Base-by-base conservation (phyloP, 2,113 vertebrate genomes). In the Peromyscus leucopus region DNA sequence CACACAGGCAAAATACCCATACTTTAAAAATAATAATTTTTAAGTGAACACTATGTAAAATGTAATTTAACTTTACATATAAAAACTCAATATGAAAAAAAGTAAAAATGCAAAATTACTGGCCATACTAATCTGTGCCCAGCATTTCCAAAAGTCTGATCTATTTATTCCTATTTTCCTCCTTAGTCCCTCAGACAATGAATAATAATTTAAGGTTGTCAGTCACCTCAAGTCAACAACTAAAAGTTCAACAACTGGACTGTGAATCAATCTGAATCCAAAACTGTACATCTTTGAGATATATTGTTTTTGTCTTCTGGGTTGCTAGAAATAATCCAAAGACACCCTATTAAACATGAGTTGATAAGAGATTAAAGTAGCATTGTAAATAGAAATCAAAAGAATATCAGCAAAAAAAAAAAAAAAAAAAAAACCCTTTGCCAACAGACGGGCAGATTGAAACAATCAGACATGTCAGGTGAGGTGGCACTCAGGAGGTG, bases 161-260 rank as follows among this genome's bases (percentile, higher is more conserved):
- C 12, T 86, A 93, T 63, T 93, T 83, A 95, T 74, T 89, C n/a
- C 33, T 78, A 39, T 86, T 93, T 96, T 63, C 48, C 67, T 79
- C 7, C 74, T 48, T 26, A 5, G 91, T 92, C 91, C 84, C 55
- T 95, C 16, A 86, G 67, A 82, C 59, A 59, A 95, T 86, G 51
- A 84, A 93, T 94, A 91, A 74, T 89, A 61, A 55, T 42, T 89
- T 24, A 51, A 92, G 75, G 46, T 91, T 91, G 71, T 76, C 51
- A 92, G 36, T 72, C 84, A 46, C 48, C 57, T 92, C 16, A 92
- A 90, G n/a, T 92, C 71, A 95, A 92, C 13, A 36, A 83, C n/a
- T 39, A 92, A n/a, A 89, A 96, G 26, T 93, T 82, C 90, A 26
- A 90, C 26, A 94, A 95, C 31, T 51, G 21, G 46, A 96, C 86